phyloP scores from a whole-genome alignment of 2,888 invertebrate species.

The Drosophila seclusa region DNA sequence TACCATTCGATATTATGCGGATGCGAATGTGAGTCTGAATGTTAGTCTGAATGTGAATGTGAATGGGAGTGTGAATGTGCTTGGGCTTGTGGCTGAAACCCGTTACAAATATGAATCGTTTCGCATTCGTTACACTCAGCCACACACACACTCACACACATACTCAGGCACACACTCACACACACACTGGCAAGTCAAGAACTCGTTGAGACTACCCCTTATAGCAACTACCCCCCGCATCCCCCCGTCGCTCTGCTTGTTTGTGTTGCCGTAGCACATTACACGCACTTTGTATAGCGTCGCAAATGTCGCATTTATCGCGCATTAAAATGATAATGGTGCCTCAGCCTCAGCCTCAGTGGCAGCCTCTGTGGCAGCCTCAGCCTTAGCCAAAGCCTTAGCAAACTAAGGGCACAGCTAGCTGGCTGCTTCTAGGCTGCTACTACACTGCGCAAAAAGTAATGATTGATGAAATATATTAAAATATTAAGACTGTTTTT shows the following conservation, averaged over 20 bases:
- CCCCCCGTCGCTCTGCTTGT: slow-evolving; percentile 15
- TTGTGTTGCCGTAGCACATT: slow-evolving; percentile 64
- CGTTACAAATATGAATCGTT: slow-evolving; percentile 75
- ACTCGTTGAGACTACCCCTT: slow-evolving; percentile 13
- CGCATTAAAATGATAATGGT: slow-evolving; percentile 84
- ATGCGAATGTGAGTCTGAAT: slow-evolving; percentile 6
- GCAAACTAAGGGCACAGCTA: not conserved
- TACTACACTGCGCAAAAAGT: not conserved
- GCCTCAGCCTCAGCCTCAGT: slow-evolving; percentile 16
- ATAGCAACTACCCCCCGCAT: not conserved
- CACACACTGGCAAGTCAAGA: slow-evolving; percentile 48
- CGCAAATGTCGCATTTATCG: slow-evolving; percentile 83
- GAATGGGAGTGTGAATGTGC: slow-evolving; percentile 4
- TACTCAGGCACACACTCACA: slow-evolving; percentile 20
- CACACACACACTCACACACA: slow-evolving; percentile 24
- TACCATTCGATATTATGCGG: slow-evolving; percentile 72
- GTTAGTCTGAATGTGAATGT: not conserved
- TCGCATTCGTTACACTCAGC: slow-evolving; percentile 15
- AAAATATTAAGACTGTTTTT: not conserved
- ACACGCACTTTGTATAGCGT: slow-evolving; percentile 82
- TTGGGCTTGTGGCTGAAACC: slow-evolving; percentile 33
- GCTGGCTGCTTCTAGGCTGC: not conserved
- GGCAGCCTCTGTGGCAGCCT: not conserved
- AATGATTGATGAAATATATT: too few relatives aligned
- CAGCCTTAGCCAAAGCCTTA: not conserved